Percentiles rank a stretch among this genome's conserved stretches.
phyloP scores from a whole-genome alignment of 2,113 vertebrate genomes.

The Greenwoodochromis staneri region DNA sequence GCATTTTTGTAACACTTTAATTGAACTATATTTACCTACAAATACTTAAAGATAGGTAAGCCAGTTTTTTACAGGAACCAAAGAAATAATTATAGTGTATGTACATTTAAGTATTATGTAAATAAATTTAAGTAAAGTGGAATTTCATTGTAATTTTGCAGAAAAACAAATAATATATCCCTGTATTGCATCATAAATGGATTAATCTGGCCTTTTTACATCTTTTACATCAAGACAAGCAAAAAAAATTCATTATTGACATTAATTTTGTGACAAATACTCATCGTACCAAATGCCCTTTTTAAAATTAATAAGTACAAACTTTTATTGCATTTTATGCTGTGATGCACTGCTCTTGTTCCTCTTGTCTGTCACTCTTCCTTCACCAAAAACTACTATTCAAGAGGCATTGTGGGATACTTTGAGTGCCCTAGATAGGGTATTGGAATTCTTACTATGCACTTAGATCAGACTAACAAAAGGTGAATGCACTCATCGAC shows the following conservation, averaged over 20 bases:
- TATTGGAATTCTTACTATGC: background rate
- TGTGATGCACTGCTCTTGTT: background rate
- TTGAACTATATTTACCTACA: background rate
- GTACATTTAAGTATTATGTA: background rate
- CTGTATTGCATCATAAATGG: background rate
- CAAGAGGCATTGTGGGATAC: background rate
- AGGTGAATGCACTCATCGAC: background rate
- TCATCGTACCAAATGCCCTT: background rate
- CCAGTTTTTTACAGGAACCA: background rate
- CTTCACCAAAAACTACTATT: background rate
- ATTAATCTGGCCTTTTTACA: background rate
- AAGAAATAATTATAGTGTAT: background rate
- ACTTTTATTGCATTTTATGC: background rate
- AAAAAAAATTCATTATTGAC: background rate
- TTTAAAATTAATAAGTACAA: background rate
- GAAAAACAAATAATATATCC: background rate
- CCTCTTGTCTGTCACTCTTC: background rate
- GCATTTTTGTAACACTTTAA: background rate
- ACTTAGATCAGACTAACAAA: background rate
- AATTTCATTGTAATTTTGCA: background rate
- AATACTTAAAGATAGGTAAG: background rate
- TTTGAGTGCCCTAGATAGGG: background rate
- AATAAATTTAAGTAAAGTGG: background rate
- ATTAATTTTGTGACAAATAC: background rate
- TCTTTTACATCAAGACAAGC: background rate